Evolutionary conservation across 2,797 vertebrate species (phyloP), one percentile per base, ranked within the genome.

Genomic region (Apogon hyalosoma): DNA sequence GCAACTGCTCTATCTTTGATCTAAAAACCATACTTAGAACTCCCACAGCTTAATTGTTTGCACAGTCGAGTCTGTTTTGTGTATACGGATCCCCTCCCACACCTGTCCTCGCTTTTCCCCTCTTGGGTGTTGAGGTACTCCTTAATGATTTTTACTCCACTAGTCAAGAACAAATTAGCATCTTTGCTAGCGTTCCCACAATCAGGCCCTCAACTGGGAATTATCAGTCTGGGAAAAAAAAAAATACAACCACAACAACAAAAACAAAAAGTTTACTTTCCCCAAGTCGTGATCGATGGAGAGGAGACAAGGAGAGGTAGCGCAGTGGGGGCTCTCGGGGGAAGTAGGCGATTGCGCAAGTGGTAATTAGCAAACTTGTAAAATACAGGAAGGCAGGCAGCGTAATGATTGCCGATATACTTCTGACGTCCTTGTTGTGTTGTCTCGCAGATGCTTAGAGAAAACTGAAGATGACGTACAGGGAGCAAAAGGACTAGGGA

Each of bases 121-220:
- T 58, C 68, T 6, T 18, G 84, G 82, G 75, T 47, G 28, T 52
- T 40, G 66, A 63, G 47, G 64, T 75, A 70, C 71, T 72, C 78
- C 74, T 77, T 88, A 91, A 90, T 88, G 87, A 91, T 86, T 90
- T 86, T 80, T 76, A 71, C 83, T 83, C 75, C 73, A 69, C 73
- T 80, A 89, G 75, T 79, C 76, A 86, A 82, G 86, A 86, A 87
- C 83, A 91, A 92, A 92, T 92, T 83, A 87, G 83, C 85, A 85
- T 87, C 63, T 69, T 77, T 46, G 60, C 75, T 72, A 85, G 84
- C 19, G 41, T 80, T 67, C 40, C 63, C 47, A 66, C 74, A 89
- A 86, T 82, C 82, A 70, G 75, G 42, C 41, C 1, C 68, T 69
- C 85, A 73, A 58, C 70, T 75, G 91, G 90, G 89, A 90, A 82